These are phyloP conservation scores for Numida meleagris DNA, from an alignment of 2,113 vertebrate species.

Conservation along the genomic window DNA sequence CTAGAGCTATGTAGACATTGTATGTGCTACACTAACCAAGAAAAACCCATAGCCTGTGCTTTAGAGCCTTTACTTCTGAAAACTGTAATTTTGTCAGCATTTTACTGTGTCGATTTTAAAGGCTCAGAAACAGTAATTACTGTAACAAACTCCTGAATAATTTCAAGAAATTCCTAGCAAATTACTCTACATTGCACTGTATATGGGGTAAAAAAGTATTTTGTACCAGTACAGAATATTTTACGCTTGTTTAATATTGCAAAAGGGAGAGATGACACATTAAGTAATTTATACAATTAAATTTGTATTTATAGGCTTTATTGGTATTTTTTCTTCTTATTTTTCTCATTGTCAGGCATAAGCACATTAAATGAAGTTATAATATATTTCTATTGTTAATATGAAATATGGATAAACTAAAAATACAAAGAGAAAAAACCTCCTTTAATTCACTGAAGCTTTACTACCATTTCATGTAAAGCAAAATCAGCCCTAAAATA, in stretches of 20 bases:
- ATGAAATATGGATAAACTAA: neutral
- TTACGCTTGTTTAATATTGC: neutral
- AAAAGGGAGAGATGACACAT: neutral
- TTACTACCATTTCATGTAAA: neutral
- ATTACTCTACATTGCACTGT: neutral
- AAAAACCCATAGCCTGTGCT: neutral
- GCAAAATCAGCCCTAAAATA: neutral
- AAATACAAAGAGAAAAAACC: neutral
- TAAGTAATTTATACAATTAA: neutral
- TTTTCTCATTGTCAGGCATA: neutral
- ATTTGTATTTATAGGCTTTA: neutral
- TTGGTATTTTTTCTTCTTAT: neutral
- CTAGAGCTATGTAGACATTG: neutral
- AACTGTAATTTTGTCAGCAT: neutral
- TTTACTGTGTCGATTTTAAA: slow-evolving; percentile 27
- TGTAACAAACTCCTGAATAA: neutral
- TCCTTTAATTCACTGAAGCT: neutral
- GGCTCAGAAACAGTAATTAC: neutral
- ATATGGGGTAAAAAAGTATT: neutral
- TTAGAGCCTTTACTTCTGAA: slow-evolving; percentile 11
- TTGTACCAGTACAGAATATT: neutral
- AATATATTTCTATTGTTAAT: neutral
- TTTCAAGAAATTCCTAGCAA: slow-evolving; percentile 7
- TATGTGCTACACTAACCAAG: neutral
- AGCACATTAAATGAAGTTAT: neutral